Base-by-base conservation (phyloP, 2,888 invertebrate species). In the Oxytorus armatus region DNA sequence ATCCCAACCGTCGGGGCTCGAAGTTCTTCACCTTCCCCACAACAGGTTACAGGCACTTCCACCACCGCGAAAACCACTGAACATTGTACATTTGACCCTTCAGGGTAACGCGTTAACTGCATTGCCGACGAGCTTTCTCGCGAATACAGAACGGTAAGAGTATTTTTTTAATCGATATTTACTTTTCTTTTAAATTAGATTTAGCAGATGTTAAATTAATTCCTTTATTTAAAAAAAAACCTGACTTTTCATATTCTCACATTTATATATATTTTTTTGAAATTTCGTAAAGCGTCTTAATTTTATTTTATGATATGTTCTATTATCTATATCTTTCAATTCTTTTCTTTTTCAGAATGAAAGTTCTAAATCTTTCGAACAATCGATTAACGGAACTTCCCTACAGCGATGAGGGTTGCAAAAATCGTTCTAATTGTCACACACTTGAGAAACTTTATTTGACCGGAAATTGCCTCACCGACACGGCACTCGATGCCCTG, bases 41-140 rank as follows among this genome's bases (percentile, higher is more conserved):
- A 97, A 97, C 88, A 95, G 95, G 90, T 93, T 97, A 77, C 94
- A 95, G 81, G 94, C 94, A 59, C 93, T 97, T 47, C 96, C 96
- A n/a, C 94, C 94, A 36, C 94, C 96, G 89, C 95, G 95, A 79
- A 92, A 95, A 78, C 96, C 96, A 0, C 90, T 96, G 49, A 95
- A 95, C 89, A 95, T 96, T 88, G 92, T 92, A 70, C 92, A 92
- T 79, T 89, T 97, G 7, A 94, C 96, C 63, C 92, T 97, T 57
- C 97, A 97, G 89, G 96, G 96, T 88, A 97, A 97, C 90, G 95
- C 95, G 84, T 93, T 97, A 84, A 95, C 96, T 70, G 93, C 94
- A 1, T 91, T 97, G 73, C 96, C 97, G 7, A 95, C 95, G 80
- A 96, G 95, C 87, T 96, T 97, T 88, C 97, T 97, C 89, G 94